Evolutionary conservation across 1,140 invertebrate species (phyloP), one percentile per base, ranked within the genome.

Genomic region (Cydia fagiglandana): DNA sequence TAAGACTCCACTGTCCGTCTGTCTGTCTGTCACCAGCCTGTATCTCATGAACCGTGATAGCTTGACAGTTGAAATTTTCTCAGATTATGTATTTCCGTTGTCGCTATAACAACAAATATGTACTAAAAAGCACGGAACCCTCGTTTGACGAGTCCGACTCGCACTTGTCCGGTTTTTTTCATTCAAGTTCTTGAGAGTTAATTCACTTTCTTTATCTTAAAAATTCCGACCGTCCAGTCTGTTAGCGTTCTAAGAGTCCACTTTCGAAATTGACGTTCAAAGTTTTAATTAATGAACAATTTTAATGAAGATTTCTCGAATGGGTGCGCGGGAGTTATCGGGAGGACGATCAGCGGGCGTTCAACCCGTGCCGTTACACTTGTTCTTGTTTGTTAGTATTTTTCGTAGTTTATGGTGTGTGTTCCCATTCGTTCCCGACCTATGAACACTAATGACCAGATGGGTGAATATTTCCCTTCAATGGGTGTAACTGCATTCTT

Each of bases 241-340:
- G 47, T 53, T 53, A 53, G n/a, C 6, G 53, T 20, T 4, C 15
- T 56, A 56, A 56, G 53, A 50, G 47, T 50, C 47, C 13, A 61
- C 56, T 61, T 61, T 61, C 56, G 17, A 61, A 61, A 61, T 61
- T 53, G 15, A 53, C 17, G 56, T 61, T 17, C 17, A 61, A 61
- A 61, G 9, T 61, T 61, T 61, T 61, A 61, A 61, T 61, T 61
- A 61, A 24, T 61, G 56, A 61, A 61, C 56, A 61, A 61, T 61
- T 61, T 61, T 61, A 61, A 61, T 61, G 56, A 61, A 61, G 56
- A 61, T 61, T 61, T 61, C 56, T 61, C 20, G 56, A 61, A 61
- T 61, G 15, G 17, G 56, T 61, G 56, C 56, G 10, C 56, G 1
- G 17, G 56, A 20, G 56, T 61, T 20, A 12, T 61, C 20, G 2